phyloP scores from a whole-genome alignment of 1,140 invertebrate species.

The Drosophila asahinai region DNA sequence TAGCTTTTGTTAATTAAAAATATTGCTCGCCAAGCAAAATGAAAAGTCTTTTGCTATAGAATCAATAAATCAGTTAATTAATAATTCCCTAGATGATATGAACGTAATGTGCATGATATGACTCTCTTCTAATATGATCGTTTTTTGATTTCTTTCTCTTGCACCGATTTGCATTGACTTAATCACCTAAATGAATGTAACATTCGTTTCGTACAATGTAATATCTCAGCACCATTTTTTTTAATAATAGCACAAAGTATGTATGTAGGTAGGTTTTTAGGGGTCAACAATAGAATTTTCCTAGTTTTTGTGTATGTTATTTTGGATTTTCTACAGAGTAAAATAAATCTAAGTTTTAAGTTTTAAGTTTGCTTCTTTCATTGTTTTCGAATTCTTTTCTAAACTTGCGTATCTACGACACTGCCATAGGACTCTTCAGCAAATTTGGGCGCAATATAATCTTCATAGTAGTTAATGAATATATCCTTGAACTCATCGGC shows the following conservation, averaged over 20 bases:
- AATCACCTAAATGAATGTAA: conserved; percentile 65
- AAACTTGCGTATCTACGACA: conserved; percentile 71
- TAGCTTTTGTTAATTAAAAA: conserved; percentile 34
- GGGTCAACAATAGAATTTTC: conserved; percentile 58
- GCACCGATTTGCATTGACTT: conserved; percentile 43
- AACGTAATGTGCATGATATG: conserved; percentile 61
- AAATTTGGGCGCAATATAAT: conserved; percentile 73
- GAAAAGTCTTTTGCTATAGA: conserved; percentile 58
- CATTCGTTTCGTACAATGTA: conserved; percentile 69
- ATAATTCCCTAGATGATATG: conserved; percentile 55
- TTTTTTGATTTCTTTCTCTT: conserved; percentile 29
- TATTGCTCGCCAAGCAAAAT: conserved; percentile 57
- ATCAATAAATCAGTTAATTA: conserved; percentile 32
- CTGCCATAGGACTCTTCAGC: conserved; percentile 68
- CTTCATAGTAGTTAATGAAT: conserved; percentile 75
- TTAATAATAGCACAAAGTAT: conserved; percentile 63
- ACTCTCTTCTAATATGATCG: conserved; percentile 54
- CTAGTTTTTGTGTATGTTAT: conserved; percentile 31
- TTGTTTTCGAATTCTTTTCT: conserved; percentile 18
- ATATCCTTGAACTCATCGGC: conserved; percentile 73
- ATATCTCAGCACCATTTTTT: conserved; percentile 70
- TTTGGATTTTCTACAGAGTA: conserved; percentile 45
- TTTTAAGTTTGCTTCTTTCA: conserved; percentile 25
- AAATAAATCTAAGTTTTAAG: conserved; percentile 51
- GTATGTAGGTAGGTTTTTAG: conserved; percentile 36